Base-by-base conservation (phyloP, 2,113 vertebrate species). In the Ceyx melanurus region DNA sequence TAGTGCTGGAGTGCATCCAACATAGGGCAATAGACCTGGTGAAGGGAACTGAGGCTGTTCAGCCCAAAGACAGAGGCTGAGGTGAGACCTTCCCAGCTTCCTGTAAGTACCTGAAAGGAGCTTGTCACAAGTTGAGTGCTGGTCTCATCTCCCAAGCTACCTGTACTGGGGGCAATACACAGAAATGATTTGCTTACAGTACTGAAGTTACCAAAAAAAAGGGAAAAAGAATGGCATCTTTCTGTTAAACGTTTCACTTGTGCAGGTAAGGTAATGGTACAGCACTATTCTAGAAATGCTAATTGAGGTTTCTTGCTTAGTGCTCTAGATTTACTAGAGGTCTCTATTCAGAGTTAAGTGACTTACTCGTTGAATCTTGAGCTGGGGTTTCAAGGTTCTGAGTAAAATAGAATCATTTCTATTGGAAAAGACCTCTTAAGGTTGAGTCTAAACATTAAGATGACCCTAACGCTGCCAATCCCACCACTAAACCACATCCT, bases 171-270 rank as follows among this genome's bases (percentile, higher is more conserved):
- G 35, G 35, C 35, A 35, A 37, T 11, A 13, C 4, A 15, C 9
- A 40, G 28, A 48, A 66, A 2, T 46, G 2, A 54, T 22, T 50
- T 66, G 6, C 8, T 33, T 45, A 40, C 2, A 33, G 13, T 71
- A 26, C 21, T 0, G 2, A 4, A 56, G 5, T 18, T 8, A 42
- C 28, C 37, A 29, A 40, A 40, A 35, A 35, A 8, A 28, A 11
- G n/a, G 3, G 10, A 40, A 21, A 31, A 67, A 43, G 12, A 16
- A 56, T 13, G 6, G 26, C 15, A 2, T 61, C 0, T 65, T 62
- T 56, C 35, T 79, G 10, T 58, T 42, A 37, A 3, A 4, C 29
- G 6, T 57, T 83, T 62, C 2, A 17, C 12, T 77, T 67, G 10
- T 64, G 66, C n/a, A 21, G 33, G 11, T 79, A 20, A 53, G 48